A percentile compares a stretch with the other conserved stretches of the same genome.
phyloP scores from a whole-genome alignment of 1,140 invertebrate genomes.

The Aphidius ervi region DNA sequence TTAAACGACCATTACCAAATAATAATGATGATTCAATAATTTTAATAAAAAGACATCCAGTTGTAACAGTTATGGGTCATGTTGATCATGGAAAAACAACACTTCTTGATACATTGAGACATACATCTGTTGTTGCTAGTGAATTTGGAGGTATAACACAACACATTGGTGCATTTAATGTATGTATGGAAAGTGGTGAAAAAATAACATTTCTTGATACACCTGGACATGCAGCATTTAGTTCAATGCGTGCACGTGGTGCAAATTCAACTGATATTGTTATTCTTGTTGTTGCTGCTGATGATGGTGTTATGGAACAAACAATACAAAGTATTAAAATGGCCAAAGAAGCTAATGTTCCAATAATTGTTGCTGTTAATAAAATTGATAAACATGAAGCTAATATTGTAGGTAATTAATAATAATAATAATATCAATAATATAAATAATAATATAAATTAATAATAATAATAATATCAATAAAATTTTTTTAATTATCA shows the following conservation, averaged over 20 bases:
- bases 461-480: slow-evolving; percentile 7
- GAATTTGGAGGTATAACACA: slow-evolving; percentile 99
- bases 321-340: slow-evolving; percentile 79
- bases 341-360: slow-evolving; percentile 75
- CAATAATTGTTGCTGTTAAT: slow-evolving; percentile 97
- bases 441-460: neutral
- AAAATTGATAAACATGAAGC: slow-evolving; percentile 93
- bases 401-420: slow-evolving; percentile 69
- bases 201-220: slow-evolving; percentile 95
- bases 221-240: slow-evolving; percentile 98
- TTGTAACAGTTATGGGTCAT: slow-evolving; percentile 99
- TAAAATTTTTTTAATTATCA: slow-evolving; percentile 21
- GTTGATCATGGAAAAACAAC: slow-evolving; percentile 99
- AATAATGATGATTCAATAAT: slow-evolving; percentile 13
- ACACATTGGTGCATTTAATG: slow-evolving; percentile 97
- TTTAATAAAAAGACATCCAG: slow-evolving; percentile 70
- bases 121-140: slow-evolving; percentile 78
- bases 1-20: slow-evolving; percentile 24
- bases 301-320: slow-evolving; percentile 99
- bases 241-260: slow-evolving; percentile 85
- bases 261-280: slow-evolving; percentile 92
- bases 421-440: neutral
- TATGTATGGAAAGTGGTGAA: slow-evolving; percentile 65
- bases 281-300: slow-evolving; percentile 94
- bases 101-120: slow-evolving; percentile 83